phyloP scores from a whole-genome alignment of 2,797 vertebrate species.

The Halcyon chelicuti region DNA sequence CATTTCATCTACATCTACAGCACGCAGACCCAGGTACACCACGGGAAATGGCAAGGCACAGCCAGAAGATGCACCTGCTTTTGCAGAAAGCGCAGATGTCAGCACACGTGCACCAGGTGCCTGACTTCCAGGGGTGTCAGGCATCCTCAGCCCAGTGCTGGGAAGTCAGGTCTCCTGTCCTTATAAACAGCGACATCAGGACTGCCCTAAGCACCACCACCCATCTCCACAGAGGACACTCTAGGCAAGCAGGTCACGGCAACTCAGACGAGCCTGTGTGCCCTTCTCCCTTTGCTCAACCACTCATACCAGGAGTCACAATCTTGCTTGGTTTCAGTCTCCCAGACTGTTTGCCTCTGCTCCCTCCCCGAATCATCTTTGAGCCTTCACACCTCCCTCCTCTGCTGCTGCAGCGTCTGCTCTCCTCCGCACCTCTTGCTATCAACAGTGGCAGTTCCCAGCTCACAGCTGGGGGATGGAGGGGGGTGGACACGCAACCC shows the following conservation, averaged over 20 bases:
- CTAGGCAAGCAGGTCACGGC: not conserved
- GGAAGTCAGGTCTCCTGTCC: not conserved
- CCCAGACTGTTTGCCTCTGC: constrained; percentile 26
- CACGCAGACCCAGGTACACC: fast-evolving
- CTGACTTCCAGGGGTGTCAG: not conserved
- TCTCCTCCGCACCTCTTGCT: not conserved
- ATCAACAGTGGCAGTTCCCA: not conserved
- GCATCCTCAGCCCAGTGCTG: not conserved
- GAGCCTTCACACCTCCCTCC: constrained; percentile 54
- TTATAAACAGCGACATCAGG: not conserved
- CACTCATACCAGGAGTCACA: not conserved
- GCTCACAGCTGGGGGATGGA: not conserved
- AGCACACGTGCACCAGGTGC: not conserved
- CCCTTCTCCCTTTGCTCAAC: not conserved
- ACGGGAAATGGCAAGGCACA: not conserved
- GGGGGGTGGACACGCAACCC: not conserved
- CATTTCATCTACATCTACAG: not conserved
- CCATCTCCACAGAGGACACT: not conserved
- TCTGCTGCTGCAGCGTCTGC: not conserved
- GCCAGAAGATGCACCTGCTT: not conserved
- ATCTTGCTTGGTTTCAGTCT: not conserved
- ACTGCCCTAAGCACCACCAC: not conserved
- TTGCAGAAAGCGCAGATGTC: not conserved
- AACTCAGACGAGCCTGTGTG: not conserved
- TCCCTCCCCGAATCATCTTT: not conserved